Base-by-base conservation (phyloP, 2,888 invertebrate genomes). In the Disparrhopalites patrizii region DNA sequence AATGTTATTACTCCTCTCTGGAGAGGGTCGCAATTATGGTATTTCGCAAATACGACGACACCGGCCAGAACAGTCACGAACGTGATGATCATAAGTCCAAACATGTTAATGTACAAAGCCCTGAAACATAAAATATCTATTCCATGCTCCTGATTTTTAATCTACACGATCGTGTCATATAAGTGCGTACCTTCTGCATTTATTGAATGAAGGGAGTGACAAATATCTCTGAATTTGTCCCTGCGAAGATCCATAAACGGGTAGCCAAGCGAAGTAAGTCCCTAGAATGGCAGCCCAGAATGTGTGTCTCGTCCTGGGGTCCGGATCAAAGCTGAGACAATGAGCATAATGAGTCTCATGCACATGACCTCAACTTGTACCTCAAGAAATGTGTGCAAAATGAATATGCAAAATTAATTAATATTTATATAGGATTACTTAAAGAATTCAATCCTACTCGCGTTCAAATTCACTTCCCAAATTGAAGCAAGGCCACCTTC, bases 21-120 rank as follows among this genome's bases (percentile, higher is more conserved):
- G 18, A 93, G 81, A 0, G 94, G 94, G 80, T 94, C 93, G 77
- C 94, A 94, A 51, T 86, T 83, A 62, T 87, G 82, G 77, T 91
- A 94, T 1, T 87, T 87, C 0, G 93, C 91, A 78, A 87, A 93
- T 70, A 93, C 89, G 0, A 94, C 85, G 5, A 93, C 82, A 0
- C 94, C 94, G 60, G 91, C 89, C 77, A 90, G 88, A 75, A 90
- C 89, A 77, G 91, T 90, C 76, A 93, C 82, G 0, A 75, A 67
- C 57, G 80, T 74, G 31, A 82, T 76, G 1, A 77, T 25, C 28
- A 77, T 74, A 28, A 81, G 76, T 1, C 81, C 81, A 3, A 79
- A 77, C 38, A 80, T 73, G 72, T 81, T 81, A 10, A 72, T 69
- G 10, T 60, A 23, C 15, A 72, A 62, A 0, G 71, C 72, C 61